A percentile compares a stretch with the other conserved stretches of the same genome.
phyloP scores from a whole-genome alignment of 2,113 vertebrate genomes.

The Gasterosteus aculeatus region DNA sequence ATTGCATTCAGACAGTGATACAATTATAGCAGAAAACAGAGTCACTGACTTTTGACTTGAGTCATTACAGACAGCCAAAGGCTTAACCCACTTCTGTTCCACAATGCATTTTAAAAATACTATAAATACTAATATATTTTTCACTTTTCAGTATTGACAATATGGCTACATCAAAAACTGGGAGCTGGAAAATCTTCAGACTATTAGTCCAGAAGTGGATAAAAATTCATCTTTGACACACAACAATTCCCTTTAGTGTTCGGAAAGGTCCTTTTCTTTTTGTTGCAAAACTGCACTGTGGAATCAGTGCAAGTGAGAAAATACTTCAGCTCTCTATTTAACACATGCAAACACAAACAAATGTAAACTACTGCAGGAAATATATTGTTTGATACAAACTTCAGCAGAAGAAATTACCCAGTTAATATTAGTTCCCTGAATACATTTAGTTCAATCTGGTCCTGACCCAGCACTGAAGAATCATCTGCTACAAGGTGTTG shows the following conservation, averaged over 20 bases:
- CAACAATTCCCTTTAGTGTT: neutral
- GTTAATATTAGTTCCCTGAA: neutral
- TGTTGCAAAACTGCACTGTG: constrained; percentile 12
- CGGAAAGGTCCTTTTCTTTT: neutral
- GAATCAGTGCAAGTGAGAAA: constrained; percentile 13
- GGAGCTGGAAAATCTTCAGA: neutral
- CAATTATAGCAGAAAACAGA: constrained; percentile 23
- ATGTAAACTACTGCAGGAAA: constrained; percentile 21
- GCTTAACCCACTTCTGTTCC: constrained; percentile 21
- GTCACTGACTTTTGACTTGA: neutral
- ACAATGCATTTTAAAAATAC: constrained; percentile 10
- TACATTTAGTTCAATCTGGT: neutral
- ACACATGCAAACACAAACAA: constrained; percentile 55
- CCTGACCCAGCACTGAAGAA: constrained; percentile 1
- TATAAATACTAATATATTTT: constrained; percentile 2
- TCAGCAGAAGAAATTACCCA: neutral
- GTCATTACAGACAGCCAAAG: constrained; percentile 31
- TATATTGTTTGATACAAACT: constrained; percentile 12
- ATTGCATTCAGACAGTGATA: constrained; percentile 21
- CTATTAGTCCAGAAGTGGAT: neutral
- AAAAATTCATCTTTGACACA: neutral
- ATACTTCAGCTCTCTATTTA: constrained; percentile 49
- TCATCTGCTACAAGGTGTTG: constrained; percentile 8
- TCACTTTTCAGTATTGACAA: neutral
- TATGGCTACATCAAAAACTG: constrained; percentile 1